Percentiles rank a stretch among this genome's conserved stretches.
Evolutionary conservation across 2,888 invertebrate species (phyloP).

Genomic region (Yponomeuta malinellus): DNA sequence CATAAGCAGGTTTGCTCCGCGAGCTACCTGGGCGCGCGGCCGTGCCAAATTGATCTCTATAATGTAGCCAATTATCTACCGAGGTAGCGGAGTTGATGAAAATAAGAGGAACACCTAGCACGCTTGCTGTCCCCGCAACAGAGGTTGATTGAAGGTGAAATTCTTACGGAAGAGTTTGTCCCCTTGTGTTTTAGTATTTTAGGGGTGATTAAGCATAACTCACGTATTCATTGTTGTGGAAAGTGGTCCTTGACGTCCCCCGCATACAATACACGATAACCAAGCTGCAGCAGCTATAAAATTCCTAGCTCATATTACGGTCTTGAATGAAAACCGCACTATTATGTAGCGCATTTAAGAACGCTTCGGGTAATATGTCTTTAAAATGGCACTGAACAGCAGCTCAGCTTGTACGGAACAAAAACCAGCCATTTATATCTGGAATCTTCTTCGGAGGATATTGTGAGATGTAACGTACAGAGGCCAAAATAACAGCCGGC

Average conservation of each 20-base stretch:
- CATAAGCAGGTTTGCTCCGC: conserved; percentile 31
- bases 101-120: not conserved
- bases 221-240: too few relatives aligned
- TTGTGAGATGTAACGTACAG: conserved; percentile 4
- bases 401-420: not conserved
- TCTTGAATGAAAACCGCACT: not conserved
- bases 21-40: conserved; percentile 1
- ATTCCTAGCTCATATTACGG: not conserved
- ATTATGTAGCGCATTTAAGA: not conserved
- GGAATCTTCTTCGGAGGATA: not conserved
- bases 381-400: not conserved
- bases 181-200: too few relatives aligned
- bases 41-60: conserved; percentile 9
- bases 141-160: too few relatives aligned
- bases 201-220: too few relatives aligned
- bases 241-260: not conserved
- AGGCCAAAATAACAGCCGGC: conserved; percentile 1
- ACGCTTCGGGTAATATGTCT: not conserved
- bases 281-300: not conserved
- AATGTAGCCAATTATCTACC: not conserved
- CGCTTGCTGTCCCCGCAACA: not conserved
- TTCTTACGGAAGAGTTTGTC: too few relatives aligned
- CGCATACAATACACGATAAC: not conserved
- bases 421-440: not conserved
- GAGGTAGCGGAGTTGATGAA: not conserved